These are phyloP conservation scores for roundworm (Caenorhabditis elegans) DNA, from an alignment of 1,140 invertebrate species.

Conservation along the genomic window DNA sequence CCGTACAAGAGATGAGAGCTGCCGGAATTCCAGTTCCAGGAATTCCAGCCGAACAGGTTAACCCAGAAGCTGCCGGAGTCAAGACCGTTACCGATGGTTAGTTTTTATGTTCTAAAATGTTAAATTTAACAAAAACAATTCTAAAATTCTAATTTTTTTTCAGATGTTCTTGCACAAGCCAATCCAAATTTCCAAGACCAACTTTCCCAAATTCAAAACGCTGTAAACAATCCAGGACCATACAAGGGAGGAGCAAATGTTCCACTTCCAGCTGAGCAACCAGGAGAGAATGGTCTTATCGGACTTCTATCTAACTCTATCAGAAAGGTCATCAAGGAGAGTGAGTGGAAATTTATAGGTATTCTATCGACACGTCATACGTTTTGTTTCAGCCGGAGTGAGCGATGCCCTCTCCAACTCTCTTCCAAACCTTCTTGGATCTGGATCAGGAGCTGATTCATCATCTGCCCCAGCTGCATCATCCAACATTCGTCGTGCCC, in stretches of 20 bases:
- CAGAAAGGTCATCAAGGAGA: constrained; percentile 64
- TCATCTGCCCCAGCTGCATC: constrained; percentile 25
- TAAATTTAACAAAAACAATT: too few relatives aligned
- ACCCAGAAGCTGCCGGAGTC: not conserved
- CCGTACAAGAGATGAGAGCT: constrained; percentile 63
- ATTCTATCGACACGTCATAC: not conserved
- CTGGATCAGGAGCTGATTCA: constrained; percentile 32
- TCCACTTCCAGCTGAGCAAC: constrained; percentile 62
- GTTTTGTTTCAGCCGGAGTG: constrained; percentile 58
- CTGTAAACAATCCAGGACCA: constrained; percentile 46
- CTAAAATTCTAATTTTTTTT: too few relatives aligned
- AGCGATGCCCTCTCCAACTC: constrained; percentile 62
- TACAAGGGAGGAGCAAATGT: constrained; percentile 44
- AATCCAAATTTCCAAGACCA: constrained; percentile 63
- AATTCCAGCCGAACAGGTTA: constrained; percentile 44
- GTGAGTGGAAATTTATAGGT: constrained; percentile 48
- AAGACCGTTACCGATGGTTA: constrained; percentile 52
- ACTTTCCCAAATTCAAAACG: constrained; percentile 54
- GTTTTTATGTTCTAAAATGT: too few relatives aligned
- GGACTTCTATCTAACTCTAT: constrained; percentile 64
- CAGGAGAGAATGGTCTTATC: constrained; percentile 66
- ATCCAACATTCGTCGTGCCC: constrained; percentile 10
- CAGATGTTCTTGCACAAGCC: constrained; percentile 62
- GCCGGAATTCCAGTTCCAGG: constrained; percentile 65
- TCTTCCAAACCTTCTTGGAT: constrained; percentile 58